Conservation (phyloP, 2,113 vertebrate species). For the Nothocercus julius region DNA sequence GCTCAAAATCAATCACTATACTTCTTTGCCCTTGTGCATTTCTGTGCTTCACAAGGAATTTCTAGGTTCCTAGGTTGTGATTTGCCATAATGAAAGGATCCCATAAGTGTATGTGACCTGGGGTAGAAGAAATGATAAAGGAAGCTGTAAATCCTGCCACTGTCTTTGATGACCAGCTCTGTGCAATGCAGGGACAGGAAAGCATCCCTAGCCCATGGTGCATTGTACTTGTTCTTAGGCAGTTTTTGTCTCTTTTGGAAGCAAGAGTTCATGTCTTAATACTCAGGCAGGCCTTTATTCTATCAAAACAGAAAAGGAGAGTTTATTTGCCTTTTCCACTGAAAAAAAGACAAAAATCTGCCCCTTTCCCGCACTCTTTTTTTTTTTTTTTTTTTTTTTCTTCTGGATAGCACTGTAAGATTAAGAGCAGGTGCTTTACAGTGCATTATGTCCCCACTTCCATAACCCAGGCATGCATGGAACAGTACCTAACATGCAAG, state of each 20-base stretch:
- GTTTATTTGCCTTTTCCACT: background rate
- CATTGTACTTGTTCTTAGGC: accelerated
- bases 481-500: background rate
- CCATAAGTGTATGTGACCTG: background rate
- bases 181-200: background rate
- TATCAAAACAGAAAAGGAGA: accelerated
- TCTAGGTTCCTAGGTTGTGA: background rate
- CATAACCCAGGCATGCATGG: background rate
- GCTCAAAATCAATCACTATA: background rate
- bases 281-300: background rate
- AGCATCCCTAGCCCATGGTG: background rate
- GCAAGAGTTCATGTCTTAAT: background rate
- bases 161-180: background rate
- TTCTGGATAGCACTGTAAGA: background rate
- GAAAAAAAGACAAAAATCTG: background rate
- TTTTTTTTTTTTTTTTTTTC: background rate
- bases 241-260: background rate
- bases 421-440: background rate
- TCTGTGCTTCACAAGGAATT: background rate
- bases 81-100: background rate
- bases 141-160: background rate
- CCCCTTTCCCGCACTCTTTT: background rate
- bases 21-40: background rate
- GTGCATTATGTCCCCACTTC: background rate
- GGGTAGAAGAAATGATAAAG: background rate